These are phyloP conservation scores for Podilymbus podiceps DNA, from an alignment of 2,113 vertebrate genomes.

Conservation along the genomic window DNA sequence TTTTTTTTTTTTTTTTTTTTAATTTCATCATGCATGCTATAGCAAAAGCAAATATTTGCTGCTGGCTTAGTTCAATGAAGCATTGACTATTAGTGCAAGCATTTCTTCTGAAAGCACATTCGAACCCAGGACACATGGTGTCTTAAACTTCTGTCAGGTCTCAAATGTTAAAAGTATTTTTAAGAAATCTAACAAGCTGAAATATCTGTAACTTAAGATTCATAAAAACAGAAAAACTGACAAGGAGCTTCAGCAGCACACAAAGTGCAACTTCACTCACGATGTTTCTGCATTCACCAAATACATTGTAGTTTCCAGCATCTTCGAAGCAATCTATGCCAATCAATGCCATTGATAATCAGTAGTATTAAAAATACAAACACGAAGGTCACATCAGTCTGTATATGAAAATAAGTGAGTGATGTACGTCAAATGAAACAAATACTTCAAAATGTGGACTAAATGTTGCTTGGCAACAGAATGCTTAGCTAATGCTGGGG, in stretches of 20 bases:
- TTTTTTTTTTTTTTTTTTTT: background rate
- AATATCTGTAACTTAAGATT: background rate
- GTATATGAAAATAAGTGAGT: background rate
- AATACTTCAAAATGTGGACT: background rate
- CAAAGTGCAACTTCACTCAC: background rate
- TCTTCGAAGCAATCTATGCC: background rate
- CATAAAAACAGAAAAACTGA: background rate
- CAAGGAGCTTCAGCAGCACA: background rate
- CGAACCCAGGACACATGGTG: background rate
- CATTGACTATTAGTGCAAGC: background rate
- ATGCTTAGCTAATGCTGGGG: background rate
- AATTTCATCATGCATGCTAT: background rate
- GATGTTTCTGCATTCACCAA: background rate
- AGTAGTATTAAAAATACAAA: background rate
- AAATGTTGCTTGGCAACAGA: constrained; percentile 45
- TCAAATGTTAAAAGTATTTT: background rate
- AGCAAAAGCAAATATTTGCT: background rate
- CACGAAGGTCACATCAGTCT: background rate
- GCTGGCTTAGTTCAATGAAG: background rate
- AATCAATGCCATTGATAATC: background rate
- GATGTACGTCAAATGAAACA: background rate
- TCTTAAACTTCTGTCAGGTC: background rate
- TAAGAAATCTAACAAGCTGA: background rate
- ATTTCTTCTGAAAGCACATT: background rate
- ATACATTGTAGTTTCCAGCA: background rate